Conservation (phyloP, 2,888 invertebrate species). For the Troides oblongomaculatus region DNA sequence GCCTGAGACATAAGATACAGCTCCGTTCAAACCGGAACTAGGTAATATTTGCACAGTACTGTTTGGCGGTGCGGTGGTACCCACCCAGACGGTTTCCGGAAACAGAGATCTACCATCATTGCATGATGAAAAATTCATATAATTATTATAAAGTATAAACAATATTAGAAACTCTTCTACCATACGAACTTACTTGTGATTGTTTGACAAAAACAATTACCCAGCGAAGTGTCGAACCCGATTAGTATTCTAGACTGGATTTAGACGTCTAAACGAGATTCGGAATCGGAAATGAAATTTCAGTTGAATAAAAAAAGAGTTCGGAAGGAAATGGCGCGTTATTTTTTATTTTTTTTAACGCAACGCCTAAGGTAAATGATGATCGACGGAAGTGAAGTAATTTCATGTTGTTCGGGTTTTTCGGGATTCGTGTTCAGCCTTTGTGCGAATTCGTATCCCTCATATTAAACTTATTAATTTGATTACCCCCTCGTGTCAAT, state of each 20-base stretch:
- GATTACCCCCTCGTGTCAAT: conserved; percentile 20
- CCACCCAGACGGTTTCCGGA: too few relatives aligned
- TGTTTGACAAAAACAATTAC: too few relatives aligned
- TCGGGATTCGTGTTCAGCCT: conserved; percentile 20
- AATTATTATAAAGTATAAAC: too few relatives aligned
- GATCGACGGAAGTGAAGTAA: conserved; percentile 22
- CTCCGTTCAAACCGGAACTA: too few relatives aligned
- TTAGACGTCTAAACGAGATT: neutral
- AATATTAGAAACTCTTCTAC: too few relatives aligned
- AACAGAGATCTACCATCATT: too few relatives aligned
- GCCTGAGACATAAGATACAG: too few relatives aligned
- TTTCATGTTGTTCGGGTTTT: conserved; percentile 19
- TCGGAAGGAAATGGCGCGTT: conserved; percentile 17
- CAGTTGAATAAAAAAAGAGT: conserved; percentile 8
- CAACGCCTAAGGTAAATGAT: conserved; percentile 12
- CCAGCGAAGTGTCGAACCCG: neutral
- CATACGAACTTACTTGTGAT: too few relatives aligned
- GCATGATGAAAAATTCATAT: too few relatives aligned
- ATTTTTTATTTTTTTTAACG: conserved; percentile 8
- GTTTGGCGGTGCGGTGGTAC: too few relatives aligned
- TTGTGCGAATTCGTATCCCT: conserved; percentile 9
- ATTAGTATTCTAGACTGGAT: neutral
- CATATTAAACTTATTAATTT: conserved; percentile 27
- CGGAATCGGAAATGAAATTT: conserved; percentile 9
- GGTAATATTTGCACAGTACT: too few relatives aligned